These are phyloP conservation scores for Apistogramma diplotaenia DNA, from an alignment of 2,113 vertebrate genomes.

Conservation along the genomic window DNA sequence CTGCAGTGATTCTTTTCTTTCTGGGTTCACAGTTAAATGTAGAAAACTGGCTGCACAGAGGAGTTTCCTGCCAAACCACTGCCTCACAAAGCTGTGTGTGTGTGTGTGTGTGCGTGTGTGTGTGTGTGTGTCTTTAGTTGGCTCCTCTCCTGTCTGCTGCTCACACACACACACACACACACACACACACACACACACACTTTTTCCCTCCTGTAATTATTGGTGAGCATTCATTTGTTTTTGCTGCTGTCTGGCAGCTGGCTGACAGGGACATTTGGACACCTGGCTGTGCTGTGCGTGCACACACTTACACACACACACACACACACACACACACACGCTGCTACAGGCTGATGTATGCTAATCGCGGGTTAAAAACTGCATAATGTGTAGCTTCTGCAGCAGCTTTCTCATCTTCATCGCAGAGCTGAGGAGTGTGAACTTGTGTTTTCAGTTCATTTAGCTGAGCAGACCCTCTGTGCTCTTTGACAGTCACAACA, in stretches of 20 bases:
- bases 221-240: constrained; percentile 4
- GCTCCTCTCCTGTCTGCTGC: background rate
- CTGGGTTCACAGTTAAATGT: background rate
- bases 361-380: constrained; percentile 20
- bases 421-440: background rate
- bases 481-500: background rate
- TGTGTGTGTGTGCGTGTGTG: background rate
- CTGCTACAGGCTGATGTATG: constrained; percentile 9
- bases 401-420: background rate
- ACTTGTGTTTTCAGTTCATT: background rate
- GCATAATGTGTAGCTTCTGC: constrained; percentile 1
- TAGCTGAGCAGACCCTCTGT: background rate
- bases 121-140: background rate
- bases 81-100: background rate
- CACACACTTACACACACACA: constrained; percentile 5
- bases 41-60: background rate
- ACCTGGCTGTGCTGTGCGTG: background rate
- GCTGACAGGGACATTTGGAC: constrained; percentile 35
- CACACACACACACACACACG: constrained; percentile 6
- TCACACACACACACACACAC: background rate
- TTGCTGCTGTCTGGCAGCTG: constrained; percentile 32
- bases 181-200: background rate
- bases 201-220: constrained; percentile 22
- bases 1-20: no score
- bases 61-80: background rate